Evolutionary conservation across 2,888 invertebrate species (phyloP).

Genomic region (Brachyopa scutellaris): DNA sequence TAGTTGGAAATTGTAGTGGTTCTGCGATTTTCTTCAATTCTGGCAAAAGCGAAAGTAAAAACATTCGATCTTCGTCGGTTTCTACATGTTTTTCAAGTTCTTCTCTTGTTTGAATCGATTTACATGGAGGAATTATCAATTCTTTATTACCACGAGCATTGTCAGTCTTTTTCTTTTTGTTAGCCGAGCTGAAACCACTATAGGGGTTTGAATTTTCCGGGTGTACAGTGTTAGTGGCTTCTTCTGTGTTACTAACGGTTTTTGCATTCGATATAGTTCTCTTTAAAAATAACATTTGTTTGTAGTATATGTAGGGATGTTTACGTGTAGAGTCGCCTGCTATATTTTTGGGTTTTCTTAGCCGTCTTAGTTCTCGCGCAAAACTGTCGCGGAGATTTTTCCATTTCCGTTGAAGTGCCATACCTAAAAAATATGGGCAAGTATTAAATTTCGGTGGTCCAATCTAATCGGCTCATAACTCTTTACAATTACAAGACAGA

Average conservation of each 20-base stretch:
- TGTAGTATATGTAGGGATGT: neutral
- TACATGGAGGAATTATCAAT: neutral
- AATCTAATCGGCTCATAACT: too few species aligned
- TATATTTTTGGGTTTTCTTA: neutral
- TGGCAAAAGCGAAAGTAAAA: neutral
- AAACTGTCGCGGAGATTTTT: slow-evolving; percentile 3
- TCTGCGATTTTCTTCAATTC: slow-evolving; percentile 8
- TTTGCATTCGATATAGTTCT: neutral
- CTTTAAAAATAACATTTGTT: neutral
- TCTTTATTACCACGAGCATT: neutral
- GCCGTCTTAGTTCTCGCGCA: neutral
- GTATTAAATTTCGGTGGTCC: too few species aligned
- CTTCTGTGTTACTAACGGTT: neutral
- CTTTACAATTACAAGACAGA: too few species aligned
- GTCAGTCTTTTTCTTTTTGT: neutral
- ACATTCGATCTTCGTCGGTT: slow-evolving; percentile 2
- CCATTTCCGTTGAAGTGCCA: neutral
- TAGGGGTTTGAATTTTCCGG: too few species aligned
- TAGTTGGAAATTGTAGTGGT: neutral
- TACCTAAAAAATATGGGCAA: too few species aligned
- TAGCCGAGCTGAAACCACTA: too few species aligned
- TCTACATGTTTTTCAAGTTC: neutral
- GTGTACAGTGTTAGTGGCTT: neutral
- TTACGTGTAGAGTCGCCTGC: neutral
- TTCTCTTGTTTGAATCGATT: neutral